Evolutionary conservation across 2,113 vertebrate species (phyloP), one percentile per base, ranked within the genome.

Genomic region (Paraplagusia blochii): DNA sequence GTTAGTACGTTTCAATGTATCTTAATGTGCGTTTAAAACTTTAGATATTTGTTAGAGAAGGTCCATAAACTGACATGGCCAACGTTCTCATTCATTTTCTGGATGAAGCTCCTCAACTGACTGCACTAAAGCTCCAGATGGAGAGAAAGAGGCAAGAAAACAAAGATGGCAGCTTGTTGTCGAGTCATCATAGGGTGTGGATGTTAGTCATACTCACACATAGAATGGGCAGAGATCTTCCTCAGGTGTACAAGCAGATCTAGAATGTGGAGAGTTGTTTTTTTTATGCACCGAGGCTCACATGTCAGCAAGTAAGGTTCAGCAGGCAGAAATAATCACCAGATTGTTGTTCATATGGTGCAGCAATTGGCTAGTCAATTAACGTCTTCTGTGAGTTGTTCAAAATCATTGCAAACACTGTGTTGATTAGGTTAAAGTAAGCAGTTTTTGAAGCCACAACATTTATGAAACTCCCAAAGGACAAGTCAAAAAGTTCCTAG

Each of bases 121-220:
- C 67, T 48, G 50, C 17, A 34, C 16, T 53, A 58, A 70, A 70
- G 74, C 81, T 80, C 76, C 81, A 85, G 79, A 91, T 35, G 60
- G 60, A 79, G 53, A 55, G 38, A 22, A 22, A 2, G 18, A 78
- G 14, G 45, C 62, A 54, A 45, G 43, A 15, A 56, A 74, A 60
- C 54, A 80, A 89, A 90, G 42, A 87, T 75, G 83, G 66, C 79
- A 79, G 72, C 45, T 45, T 45, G 14, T n/a, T 42, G 53, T 56
- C 17, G 55, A 68, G 61, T 72, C 66, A 49, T 70, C 66, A 39
- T 59, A 74, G 86, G 22, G 85, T 78, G 84, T 92, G 87, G 87
- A 87, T 88, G 92, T 93, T 50, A 88, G 90, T 85, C 69, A 94
- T 97, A 98, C 95, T 98, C 94, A 98, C 95, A 98, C 93, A 94